These are phyloP conservation scores for Silurus aristotelis DNA, from an alignment of 2,797 vertebrate genomes.

Conservation along the genomic window DNA sequence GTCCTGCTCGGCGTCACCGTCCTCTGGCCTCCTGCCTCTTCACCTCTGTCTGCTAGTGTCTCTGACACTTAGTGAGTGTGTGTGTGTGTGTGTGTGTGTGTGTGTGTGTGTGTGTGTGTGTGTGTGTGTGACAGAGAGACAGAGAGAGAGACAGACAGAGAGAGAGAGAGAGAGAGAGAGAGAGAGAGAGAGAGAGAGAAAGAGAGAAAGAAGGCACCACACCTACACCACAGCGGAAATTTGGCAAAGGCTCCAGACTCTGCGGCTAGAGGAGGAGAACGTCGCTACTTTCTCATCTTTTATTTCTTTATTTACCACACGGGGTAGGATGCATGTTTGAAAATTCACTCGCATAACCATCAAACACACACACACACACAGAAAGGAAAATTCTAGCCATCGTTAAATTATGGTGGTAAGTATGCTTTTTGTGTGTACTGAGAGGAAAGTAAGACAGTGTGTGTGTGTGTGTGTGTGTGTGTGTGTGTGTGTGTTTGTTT, in stretches of 20 bases:
- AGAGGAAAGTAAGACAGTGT: not conserved
- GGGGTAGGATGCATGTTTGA: slow-evolving; percentile 39
- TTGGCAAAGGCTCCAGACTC: slow-evolving; percentile 75
- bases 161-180: slow-evolving; percentile 30
- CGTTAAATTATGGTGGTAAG: slow-evolving; percentile 17
- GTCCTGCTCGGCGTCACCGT: slow-evolving; percentile 57
- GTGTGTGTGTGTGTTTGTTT: slow-evolving; percentile 34
- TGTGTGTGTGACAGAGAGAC: slow-evolving; percentile 23
- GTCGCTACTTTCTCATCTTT: slow-evolving; percentile 59
- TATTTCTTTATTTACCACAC: slow-evolving; percentile 54
- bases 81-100: slow-evolving; percentile 40
- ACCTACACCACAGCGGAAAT: slow-evolving; percentile 84
- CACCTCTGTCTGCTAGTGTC: slow-evolving; percentile 44
- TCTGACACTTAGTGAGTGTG: slow-evolving; percentile 59
- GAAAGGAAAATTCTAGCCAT: slow-evolving; percentile 40
- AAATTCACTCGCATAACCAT: slow-evolving; percentile 36
- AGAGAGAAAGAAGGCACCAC: slow-evolving; percentile 68
- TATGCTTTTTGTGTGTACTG: slow-evolving; percentile 16
- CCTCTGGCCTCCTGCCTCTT: slow-evolving; percentile 54
- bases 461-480: slow-evolving; percentile 38
- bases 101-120: slow-evolving; percentile 16
- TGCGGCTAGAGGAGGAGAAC: slow-evolving; percentile 69
- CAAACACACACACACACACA: slow-evolving; percentile 39
- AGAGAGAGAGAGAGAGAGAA: slow-evolving; percentile 7
- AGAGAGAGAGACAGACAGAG: slow-evolving; percentile 4